A percentile compares a stretch with the other conserved stretches of the same genome.
These are phyloP conservation scores for Blastomussa wellsi DNA, from an alignment of 92 coral and sea anemone species.

Conservation along the genomic window DNA sequence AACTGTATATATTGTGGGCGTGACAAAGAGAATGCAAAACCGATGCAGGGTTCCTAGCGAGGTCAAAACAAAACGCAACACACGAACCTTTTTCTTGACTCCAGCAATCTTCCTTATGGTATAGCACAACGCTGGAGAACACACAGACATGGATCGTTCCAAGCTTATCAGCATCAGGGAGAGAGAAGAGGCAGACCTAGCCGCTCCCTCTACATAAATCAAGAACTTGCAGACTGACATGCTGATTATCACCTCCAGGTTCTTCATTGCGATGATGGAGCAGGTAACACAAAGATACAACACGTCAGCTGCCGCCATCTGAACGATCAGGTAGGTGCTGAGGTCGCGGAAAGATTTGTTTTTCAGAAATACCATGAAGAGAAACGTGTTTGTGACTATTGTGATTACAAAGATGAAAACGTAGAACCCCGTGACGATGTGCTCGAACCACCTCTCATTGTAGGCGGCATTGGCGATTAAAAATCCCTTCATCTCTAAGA, in stretches of 20 bases:
- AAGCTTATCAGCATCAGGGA: slow-evolving; percentile 36
- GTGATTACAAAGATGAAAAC: slow-evolving; percentile 40
- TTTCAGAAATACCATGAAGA: slow-evolving; percentile 53
- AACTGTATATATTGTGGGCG: too few relatives aligned
- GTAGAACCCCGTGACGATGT: slow-evolving; percentile 52
- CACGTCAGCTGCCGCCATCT: slow-evolving; percentile 38
- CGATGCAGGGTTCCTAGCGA: too few relatives aligned
- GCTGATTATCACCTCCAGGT: slow-evolving; percentile 20
- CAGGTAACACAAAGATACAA: slow-evolving; percentile 19
- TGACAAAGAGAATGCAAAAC: too few relatives aligned
- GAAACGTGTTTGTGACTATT: slow-evolving; percentile 48
- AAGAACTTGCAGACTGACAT: slow-evolving; percentile 6
- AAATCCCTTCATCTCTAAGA: slow-evolving; percentile 32
- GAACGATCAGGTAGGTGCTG: slow-evolving; percentile 56
- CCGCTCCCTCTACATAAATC: slow-evolving; percentile 27
- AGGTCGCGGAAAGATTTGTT: slow-evolving; percentile 66
- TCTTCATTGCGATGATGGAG: slow-evolving; percentile 19
- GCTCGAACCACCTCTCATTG: slow-evolving; percentile 40
- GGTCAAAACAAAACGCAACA: background rate
- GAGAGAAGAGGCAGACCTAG: slow-evolving; percentile 29
- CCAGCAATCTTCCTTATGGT: slow-evolving; percentile 27
- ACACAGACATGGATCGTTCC: slow-evolving; percentile 29
- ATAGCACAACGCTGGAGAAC: slow-evolving; percentile 46
- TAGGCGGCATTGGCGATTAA: slow-evolving; percentile 17
- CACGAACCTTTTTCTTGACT: slow-evolving; percentile 34